These are phyloP conservation scores for Numenius phaeopus DNA, from an alignment of 2,797 vertebrate genomes.

Conservation along the genomic window DNA sequence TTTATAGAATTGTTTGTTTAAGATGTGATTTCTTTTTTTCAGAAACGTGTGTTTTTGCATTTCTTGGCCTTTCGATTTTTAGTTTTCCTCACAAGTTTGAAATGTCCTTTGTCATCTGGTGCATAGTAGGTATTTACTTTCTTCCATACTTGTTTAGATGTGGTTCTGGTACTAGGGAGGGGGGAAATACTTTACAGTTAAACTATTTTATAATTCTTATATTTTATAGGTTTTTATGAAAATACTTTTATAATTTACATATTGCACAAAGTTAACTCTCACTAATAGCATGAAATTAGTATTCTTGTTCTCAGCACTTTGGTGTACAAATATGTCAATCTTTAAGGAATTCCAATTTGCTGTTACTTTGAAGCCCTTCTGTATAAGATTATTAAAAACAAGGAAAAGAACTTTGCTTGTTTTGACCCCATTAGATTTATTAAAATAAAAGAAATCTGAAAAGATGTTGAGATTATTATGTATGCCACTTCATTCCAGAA, in stretches of 20 bases:
- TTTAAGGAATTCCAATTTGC: neutral
- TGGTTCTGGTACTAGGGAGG: neutral
- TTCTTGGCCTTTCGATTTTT: conserved; percentile 98
- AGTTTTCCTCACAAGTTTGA: conserved; percentile 99
- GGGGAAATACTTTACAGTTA: neutral
- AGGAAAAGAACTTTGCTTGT: neutral
- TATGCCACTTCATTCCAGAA: neutral
- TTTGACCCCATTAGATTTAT: neutral
- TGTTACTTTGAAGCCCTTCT: neutral
- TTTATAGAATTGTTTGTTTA: neutral
- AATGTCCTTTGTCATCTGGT: conserved; percentile 99
- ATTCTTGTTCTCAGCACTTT: neutral
- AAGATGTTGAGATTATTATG: neutral
- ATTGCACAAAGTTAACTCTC: neutral
- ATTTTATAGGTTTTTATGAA: neutral
- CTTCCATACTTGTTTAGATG: neutral
- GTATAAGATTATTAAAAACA: neutral
- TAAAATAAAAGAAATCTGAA: neutral
- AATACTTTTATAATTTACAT: neutral
- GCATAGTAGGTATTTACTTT: conserved; percentile 90
- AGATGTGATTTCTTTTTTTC: conserved; percentile 73
- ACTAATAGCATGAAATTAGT: neutral
- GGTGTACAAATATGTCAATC: neutral
- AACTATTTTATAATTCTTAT: neutral
- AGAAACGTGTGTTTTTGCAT: conserved; percentile 99